These are phyloP conservation scores for Hycleus phaleratus DNA, from an alignment of 1,140 invertebrate species.

Conservation along the genomic window DNA sequence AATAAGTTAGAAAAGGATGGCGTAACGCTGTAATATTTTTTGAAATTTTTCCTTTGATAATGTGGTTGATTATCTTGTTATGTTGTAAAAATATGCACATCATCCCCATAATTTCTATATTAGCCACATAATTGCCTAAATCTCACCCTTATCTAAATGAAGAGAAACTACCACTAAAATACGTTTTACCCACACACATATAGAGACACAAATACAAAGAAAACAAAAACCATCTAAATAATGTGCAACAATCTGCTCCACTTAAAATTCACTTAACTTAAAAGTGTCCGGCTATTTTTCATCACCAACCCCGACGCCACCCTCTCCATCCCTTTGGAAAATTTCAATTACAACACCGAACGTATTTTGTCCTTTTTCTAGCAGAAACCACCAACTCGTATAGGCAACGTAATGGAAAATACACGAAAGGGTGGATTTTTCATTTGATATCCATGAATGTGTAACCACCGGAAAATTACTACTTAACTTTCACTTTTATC, in stretches of 20 bases:
- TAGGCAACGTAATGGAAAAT: no score
- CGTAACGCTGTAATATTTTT: no score
- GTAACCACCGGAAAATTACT: slow-evolving; percentile 29
- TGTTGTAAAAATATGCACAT: no score
- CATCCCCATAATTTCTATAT: no score
- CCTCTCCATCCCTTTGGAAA: not conserved
- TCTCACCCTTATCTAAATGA: no score
- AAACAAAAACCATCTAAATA: slow-evolving; percentile 12
- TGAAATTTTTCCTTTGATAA: no score
- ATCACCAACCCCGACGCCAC: slow-evolving; percentile 10
- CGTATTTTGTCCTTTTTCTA: slow-evolving; percentile 6
- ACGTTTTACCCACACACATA: no score
- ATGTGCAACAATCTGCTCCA: slow-evolving; percentile 21
- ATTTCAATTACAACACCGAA: not conserved
- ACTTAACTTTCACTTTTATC: slow-evolving; percentile 30
- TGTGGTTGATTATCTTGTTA: no score
- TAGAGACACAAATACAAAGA: no score
- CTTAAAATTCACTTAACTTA: slow-evolving; percentile 30
- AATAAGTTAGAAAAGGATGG: no score
- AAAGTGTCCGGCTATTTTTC: slow-evolving; percentile 28
- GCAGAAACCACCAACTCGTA: not conserved
- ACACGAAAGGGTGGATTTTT: slow-evolving; percentile 21
- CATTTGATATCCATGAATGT: slow-evolving; percentile 18
- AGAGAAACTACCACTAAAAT: no score
- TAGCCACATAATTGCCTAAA: no score